These are phyloP conservation scores for Turnix velox DNA, from an alignment of 2,113 vertebrate genomes.

Conservation along the genomic window DNA sequence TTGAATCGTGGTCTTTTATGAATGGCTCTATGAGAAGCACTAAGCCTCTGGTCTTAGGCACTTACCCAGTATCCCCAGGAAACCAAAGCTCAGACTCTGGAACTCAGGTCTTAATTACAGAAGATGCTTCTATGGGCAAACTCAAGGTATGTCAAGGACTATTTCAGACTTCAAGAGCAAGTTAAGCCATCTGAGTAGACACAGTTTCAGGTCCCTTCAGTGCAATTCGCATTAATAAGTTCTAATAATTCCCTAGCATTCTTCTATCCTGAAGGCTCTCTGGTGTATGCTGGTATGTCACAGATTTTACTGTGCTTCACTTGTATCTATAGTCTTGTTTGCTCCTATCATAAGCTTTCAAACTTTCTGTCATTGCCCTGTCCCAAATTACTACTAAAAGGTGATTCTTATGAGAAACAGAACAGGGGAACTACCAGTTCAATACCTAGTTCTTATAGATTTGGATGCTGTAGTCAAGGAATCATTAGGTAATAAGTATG, in stretches of 20 bases:
- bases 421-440: not conserved
- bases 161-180: slow-evolving; percentile 20
- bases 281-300: not conserved
- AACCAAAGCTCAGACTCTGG: not conserved
- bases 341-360: not conserved
- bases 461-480: not conserved
- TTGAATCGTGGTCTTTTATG: not conserved
- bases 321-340: not conserved
- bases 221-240: not conserved
- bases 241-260: not conserved
- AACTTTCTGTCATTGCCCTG: not conserved
- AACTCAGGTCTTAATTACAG: slow-evolving; percentile 30
- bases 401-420: not conserved
- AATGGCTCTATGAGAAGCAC: not conserved
- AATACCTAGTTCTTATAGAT: not conserved
- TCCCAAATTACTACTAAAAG: not conserved
- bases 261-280: not conserved
- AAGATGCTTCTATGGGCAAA: not conserved
- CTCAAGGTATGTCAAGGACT: slow-evolving; percentile 14
- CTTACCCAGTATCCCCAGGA: not conserved
- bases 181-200: not conserved
- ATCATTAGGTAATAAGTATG: not conserved
- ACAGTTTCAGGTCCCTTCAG: not conserved
- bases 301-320: not conserved
- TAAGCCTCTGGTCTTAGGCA: not conserved